Evolutionary conservation across 2,797 vertebrate genomes (phyloP).

Genomic region (Mormyrops attenuatus): DNA sequence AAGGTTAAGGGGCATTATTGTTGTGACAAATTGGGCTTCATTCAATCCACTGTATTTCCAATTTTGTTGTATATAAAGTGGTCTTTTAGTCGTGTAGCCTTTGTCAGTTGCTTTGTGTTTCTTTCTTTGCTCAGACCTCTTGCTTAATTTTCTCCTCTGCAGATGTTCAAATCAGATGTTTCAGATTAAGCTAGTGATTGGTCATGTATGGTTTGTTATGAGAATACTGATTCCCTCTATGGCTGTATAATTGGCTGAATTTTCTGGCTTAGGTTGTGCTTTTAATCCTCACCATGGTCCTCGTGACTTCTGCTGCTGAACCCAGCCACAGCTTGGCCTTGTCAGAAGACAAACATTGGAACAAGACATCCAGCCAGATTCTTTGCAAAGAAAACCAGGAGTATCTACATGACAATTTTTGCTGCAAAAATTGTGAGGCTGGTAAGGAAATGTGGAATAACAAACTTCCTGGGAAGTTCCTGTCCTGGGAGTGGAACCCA

Average conservation of each 20-base stretch:
- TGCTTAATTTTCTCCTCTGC: constrained; percentile 58
- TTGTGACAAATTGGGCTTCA: not conserved
- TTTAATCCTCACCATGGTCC: not conserved
- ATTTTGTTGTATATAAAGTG: not conserved
- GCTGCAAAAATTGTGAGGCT: constrained; percentile 67
- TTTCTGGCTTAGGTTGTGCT: constrained; percentile 16
- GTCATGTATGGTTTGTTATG: constrained; percentile 59
- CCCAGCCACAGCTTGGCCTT: constrained; percentile 41
- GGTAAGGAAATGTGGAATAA: constrained; percentile 51
- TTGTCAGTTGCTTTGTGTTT: not conserved
- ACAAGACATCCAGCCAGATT: constrained; percentile 40
- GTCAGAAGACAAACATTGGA: constrained; percentile 44
- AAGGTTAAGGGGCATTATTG: not conserved
- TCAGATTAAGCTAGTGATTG: constrained; percentile 61
- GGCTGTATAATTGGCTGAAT: constrained; percentile 25
- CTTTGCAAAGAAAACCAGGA: constrained; percentile 62
- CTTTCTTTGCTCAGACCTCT: constrained; percentile 8
- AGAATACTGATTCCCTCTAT: constrained; percentile 50
- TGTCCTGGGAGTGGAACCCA: not conserved
- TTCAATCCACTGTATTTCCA: not conserved
- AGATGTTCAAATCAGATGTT: constrained; percentile 70
- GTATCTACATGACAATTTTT: constrained; percentile 56
- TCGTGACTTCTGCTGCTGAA: constrained; percentile 38
- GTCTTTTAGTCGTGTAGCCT: not conserved
- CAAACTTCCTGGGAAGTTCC: not conserved